These are phyloP conservation scores for Parazoanthus swiftii DNA, from an alignment of 92 coral and sea anemone species.

Conservation along the genomic window DNA sequence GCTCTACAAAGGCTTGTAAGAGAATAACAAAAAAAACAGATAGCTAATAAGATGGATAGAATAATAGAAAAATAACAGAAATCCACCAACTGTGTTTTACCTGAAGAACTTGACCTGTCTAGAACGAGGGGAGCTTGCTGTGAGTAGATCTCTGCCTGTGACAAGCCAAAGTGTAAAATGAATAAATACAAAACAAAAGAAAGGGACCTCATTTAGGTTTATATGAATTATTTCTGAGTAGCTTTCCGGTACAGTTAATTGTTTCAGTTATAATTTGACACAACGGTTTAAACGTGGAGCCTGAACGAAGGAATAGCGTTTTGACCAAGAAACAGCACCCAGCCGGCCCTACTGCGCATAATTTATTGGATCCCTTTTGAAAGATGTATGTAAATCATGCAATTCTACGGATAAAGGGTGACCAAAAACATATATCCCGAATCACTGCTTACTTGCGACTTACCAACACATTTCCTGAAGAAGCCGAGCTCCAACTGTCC, in stretches of 20 bases:
- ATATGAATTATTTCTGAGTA: too few relatives aligned
- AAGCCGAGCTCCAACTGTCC: background rate
- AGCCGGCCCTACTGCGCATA: too few relatives aligned
- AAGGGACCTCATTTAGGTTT: background rate
- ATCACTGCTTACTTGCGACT: background rate
- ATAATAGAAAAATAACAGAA: background rate
- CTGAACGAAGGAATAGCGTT: too few relatives aligned
- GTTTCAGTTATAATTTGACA: too few relatives aligned
- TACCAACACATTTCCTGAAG: background rate
- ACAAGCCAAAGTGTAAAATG: background rate
- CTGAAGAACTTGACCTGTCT: slow-evolving; percentile 14
- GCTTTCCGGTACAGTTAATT: too few relatives aligned
- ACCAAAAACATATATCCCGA: background rate
- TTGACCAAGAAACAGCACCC: too few relatives aligned
- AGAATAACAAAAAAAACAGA: background rate
- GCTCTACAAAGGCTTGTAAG: background rate
- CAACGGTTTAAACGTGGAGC: too few relatives aligned
- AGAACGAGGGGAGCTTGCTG: slow-evolving; percentile 11
- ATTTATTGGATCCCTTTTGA: too few relatives aligned
- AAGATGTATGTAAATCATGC: too few relatives aligned
- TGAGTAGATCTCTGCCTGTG: slow-evolving; percentile 1
- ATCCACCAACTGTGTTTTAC: background rate
- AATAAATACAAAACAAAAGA: background rate
- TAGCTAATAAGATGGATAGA: background rate
- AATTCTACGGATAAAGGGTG: too few relatives aligned